phyloP scores from a whole-genome alignment of 2,888 invertebrate genomes.

The Tetragnatha montana region DNA sequence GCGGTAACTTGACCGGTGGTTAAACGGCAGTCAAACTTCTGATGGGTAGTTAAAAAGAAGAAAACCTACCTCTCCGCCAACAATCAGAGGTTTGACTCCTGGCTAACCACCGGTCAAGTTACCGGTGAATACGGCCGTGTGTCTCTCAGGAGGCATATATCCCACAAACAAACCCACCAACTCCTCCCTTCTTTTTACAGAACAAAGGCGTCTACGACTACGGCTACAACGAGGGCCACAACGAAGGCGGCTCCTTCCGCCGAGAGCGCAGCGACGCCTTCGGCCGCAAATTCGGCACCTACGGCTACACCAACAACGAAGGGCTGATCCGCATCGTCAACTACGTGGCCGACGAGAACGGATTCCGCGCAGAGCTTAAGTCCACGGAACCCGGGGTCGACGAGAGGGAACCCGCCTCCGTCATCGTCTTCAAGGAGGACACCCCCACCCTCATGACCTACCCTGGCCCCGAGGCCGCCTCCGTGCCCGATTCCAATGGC shows the following conservation, averaged over 20 bases:
- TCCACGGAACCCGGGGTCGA: conserved; percentile 66
- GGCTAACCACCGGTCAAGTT: too few relatives aligned
- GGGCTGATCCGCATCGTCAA: conserved; percentile 71
- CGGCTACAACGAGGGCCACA: conserved; percentile 72
- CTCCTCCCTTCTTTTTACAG: conserved; percentile 21
- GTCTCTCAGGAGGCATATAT: neutral
- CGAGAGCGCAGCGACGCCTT: conserved; percentile 68
- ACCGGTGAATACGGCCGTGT: too few relatives aligned
- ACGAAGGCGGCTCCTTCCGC: conserved; percentile 70
- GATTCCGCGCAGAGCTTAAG: conserved; percentile 70
- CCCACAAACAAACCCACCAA: neutral
- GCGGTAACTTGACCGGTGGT: too few relatives aligned
- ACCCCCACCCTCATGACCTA: conserved; percentile 69
- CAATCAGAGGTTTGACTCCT: too few relatives aligned
- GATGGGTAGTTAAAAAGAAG: too few relatives aligned
- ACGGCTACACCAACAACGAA: conserved; percentile 71
- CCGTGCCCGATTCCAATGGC: conserved; percentile 55
- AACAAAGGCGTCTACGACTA: conserved; percentile 71
- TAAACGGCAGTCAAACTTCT: too few relatives aligned
- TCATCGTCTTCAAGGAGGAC: conserved; percentile 69
- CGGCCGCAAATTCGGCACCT: conserved; percentile 68
- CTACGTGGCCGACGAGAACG: conserved; percentile 72
- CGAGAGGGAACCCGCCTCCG: conserved; percentile 61
- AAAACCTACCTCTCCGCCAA: too few relatives aligned
- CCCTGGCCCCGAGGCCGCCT: conserved; percentile 59